These are phyloP conservation scores for Dioctria rufipes DNA, from an alignment of 2,888 invertebrate species.

Conservation along the genomic window DNA sequence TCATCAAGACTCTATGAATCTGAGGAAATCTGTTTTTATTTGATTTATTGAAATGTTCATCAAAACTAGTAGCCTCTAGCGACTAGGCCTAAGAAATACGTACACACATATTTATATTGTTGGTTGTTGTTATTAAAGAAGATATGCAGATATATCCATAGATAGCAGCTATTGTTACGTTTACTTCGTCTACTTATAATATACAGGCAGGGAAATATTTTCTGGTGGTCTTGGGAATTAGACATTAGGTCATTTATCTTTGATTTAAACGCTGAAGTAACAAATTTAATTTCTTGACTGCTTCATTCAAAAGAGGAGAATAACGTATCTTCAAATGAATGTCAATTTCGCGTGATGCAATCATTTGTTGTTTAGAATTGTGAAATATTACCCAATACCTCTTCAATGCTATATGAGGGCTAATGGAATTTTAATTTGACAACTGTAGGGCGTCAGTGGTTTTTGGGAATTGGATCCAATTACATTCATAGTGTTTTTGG, in stretches of 20 bases:
- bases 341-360: conserved; percentile 5
- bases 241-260: not conserved
- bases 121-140: not conserved
- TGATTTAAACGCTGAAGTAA: conserved; percentile 9
- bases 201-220: not conserved
- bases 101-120: too few species aligned
- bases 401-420: conserved; percentile 25
- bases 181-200: not conserved
- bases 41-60: conserved; percentile 43
- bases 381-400: conserved; percentile 30
- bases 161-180: not conserved
- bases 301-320: conserved; percentile 17
- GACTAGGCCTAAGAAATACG: not conserved
- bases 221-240: not conserved
- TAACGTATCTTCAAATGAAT: conserved; percentile 12
- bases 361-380: conserved; percentile 10
- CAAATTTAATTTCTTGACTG: conserved; percentile 16
- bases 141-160: not conserved
- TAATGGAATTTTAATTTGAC: conserved; percentile 5
- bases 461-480: not conserved
- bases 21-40: conserved; percentile 28
- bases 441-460: not conserved
- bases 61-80: conserved; percentile 30
- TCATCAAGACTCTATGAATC: conserved; percentile 1
- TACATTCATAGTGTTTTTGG: too few species aligned